Percentiles rank a stretch among this genome's conserved stretches.
phyloP scores from a whole-genome alignment of 2,888 invertebrate species.

The Eledone cirrhosa region DNA sequence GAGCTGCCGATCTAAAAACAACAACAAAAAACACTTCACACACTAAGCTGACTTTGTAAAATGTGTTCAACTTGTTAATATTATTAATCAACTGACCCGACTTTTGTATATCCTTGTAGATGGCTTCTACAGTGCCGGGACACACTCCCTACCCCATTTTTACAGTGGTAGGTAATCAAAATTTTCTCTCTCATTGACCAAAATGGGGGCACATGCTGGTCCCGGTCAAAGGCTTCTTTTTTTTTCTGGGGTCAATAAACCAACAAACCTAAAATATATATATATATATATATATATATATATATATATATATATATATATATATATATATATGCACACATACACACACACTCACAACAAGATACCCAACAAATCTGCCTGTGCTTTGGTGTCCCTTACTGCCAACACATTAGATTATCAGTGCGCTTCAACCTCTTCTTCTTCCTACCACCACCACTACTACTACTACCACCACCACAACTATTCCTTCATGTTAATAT shows the following conservation, averaged over 20 bases:
- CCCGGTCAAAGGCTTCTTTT: slow-evolving; percentile 15
- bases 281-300: neutral
- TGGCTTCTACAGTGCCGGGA: slow-evolving; percentile 24
- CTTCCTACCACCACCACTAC: too few relatives aligned
- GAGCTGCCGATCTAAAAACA: too few relatives aligned
- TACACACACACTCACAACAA: neutral
- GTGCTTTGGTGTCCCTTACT: too few relatives aligned
- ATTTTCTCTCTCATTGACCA: slow-evolving; percentile 27
- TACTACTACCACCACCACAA: too few relatives aligned
- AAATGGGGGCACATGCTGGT: slow-evolving; percentile 21
- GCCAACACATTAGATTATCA: too few relatives aligned
- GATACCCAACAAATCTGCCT: too few relatives aligned
- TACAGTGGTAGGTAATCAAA: slow-evolving; percentile 24
- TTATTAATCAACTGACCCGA: neutral
- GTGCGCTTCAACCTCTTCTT: too few relatives aligned
- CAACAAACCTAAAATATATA: neutral
- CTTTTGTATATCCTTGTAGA: slow-evolving; percentile 26
- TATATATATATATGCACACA: neutral
- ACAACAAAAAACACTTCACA: too few relatives aligned
- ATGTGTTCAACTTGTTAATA: neutral
- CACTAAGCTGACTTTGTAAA: too few relatives aligned
- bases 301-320: neutral
- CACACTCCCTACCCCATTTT: slow-evolving; percentile 24
- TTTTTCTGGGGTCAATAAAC: too few relatives aligned
- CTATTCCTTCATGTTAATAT: too few relatives aligned